Evolutionary conservation across 2,888 invertebrate species (phyloP), one percentile per base, ranked within the genome.

Genomic region (Scaptomyza polygonia): DNA sequence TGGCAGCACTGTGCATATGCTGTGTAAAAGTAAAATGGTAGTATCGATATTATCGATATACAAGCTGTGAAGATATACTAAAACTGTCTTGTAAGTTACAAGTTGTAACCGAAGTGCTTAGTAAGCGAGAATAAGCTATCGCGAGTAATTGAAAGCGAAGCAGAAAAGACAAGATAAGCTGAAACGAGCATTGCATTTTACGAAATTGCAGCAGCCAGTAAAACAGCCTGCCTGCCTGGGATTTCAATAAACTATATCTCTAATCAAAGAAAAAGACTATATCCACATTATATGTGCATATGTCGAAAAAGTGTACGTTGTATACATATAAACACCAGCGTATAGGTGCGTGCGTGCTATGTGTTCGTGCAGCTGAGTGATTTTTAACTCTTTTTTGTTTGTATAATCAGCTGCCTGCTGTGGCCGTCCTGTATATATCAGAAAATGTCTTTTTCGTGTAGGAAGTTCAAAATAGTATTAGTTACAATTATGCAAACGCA

Each of bases 51-150:
- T 64, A 49, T 61, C 56, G 64, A 56, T 56, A 56, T 16, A 36
- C n/a, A 40, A 14, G 9, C 39, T 16, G 36, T 58, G 36, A 45
- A 47, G 52, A 71, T 71, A 59, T 44, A 44, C 27, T 52, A 51
- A 51, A 47, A 52, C 1, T 47, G 62, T 52, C 72, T 8, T n/a
- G n/a, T n/a, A n/a, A n/a, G n/a, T n/a, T n/a, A n/a, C n/a, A n/a
- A n/a, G n/a, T n/a, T n/a, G n/a, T 66, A 74, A 74, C 66, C 77
- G 76, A 66, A 32, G 77, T 77, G 73, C 77, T 77, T 77, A 74
- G 73, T 74, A 51, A 39, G 62, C 67, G 58, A 77, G 55, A 61
- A 61, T 62, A 70, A 71, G 77, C 72, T 66, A 49, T 77, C 72
- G 66, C 72, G 67, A 77, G 47, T 63, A 59, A 77, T 77, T 74